phyloP scores from a whole-genome alignment of 35 echinoderm and acorn worm species.

The Nesometra sesokonis region DNA sequence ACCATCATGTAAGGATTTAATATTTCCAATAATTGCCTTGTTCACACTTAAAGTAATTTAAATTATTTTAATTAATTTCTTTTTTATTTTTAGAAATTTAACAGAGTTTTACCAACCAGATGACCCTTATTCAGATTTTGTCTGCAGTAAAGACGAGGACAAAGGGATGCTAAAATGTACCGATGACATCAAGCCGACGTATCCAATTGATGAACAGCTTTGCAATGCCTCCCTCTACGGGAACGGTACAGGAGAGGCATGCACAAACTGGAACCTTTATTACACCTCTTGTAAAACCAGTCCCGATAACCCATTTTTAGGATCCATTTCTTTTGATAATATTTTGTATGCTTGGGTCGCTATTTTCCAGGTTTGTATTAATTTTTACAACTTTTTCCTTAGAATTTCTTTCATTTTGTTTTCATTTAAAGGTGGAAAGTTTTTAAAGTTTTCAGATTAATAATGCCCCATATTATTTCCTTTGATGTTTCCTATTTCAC shows the following conservation, averaged over 20 bases:
- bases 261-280: slow-evolving; percentile 94
- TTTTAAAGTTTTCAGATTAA: no score
- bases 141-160: slow-evolving; percentile 48
- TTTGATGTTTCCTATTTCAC: no score
- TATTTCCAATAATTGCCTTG: no score
- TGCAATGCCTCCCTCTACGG: slow-evolving; percentile 41
- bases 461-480: no score
- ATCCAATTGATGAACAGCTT: slow-evolving; percentile 5
- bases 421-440: no score
- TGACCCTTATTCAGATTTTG: slow-evolving; percentile 48
- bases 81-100: slow-evolving; percentile 1
- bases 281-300: slow-evolving; percentile 68
- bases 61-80: no score
- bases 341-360: slow-evolving; percentile 98
- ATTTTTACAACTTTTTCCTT: neutral
- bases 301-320: slow-evolving; percentile 69
- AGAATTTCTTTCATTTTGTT: no score
- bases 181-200: slow-evolving; percentile 19
- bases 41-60: no score
- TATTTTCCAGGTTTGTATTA: slow-evolving; percentile 88
- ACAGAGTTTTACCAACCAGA: slow-evolving; percentile 28
- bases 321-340: slow-evolving; percentile 96
- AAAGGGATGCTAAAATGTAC: slow-evolving; percentile 42
- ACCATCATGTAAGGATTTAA: no score
- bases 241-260: slow-evolving; percentile 20